Evolutionary conservation across 1,140 invertebrate genomes (phyloP).

Genomic region (Tetramorium alpestre): DNA sequence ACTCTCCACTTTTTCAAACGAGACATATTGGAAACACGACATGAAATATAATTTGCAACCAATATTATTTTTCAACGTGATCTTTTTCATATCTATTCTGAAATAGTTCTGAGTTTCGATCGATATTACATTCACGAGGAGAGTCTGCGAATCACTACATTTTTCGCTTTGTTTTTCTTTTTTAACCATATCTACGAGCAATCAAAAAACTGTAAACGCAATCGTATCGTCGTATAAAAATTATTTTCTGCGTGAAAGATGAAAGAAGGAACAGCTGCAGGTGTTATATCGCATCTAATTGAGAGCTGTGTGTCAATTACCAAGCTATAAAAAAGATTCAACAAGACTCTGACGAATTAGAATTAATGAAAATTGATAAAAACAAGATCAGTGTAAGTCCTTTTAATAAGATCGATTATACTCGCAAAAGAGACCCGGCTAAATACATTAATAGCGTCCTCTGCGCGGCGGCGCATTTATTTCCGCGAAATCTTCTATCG

Average conservation of each 20-base stretch:
- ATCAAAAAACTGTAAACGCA: conserved; percentile 1
- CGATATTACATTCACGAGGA: neutral
- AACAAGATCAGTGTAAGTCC: neutral
- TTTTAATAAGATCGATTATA: neutral
- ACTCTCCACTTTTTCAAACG: neutral
- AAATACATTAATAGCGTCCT: neutral
- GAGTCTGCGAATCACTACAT: neutral
- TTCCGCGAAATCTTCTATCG: neutral
- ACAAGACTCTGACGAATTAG: neutral
- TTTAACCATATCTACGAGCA: neutral
- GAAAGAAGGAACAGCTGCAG: neutral
- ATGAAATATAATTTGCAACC: neutral
- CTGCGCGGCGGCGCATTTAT: neutral
- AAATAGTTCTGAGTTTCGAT: neutral
- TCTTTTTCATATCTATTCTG: neutral
- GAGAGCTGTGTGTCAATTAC: neutral
- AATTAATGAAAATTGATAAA: neutral
- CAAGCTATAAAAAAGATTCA: neutral
- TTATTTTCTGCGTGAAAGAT: neutral
- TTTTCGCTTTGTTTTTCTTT: neutral
- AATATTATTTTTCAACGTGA: neutral
- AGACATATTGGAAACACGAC: neutral
- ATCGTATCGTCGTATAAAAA: neutral
- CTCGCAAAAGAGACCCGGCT: neutral
- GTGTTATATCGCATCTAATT: neutral